These are phyloP conservation scores for Jaculus jaculus DNA, from an alignment of 2,113 vertebrate species.

Conservation along the genomic window DNA sequence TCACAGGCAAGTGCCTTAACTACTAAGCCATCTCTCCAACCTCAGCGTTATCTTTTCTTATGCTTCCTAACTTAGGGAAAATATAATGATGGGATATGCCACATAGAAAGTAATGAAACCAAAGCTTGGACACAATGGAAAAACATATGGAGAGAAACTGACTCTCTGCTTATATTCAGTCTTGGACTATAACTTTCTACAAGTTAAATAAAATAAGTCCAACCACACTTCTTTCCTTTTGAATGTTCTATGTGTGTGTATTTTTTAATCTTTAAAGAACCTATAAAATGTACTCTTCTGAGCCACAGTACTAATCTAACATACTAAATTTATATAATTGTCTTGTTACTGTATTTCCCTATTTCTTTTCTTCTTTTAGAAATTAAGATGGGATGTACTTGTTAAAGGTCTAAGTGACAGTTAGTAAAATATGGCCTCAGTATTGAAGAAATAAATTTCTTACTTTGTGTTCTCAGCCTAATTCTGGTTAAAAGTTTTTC, in stretches of 20 bases:
- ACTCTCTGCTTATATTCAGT: neutral
- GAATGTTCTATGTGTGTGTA: neutral
- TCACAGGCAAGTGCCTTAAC: too few relatives aligned
- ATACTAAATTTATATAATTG: neutral
- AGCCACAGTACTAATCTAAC: neutral
- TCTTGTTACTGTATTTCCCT: neutral
- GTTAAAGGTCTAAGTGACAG: neutral
- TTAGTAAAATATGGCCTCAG: neutral
- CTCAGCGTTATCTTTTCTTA: neutral
- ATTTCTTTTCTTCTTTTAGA: neutral
- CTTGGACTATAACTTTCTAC: fast-evolving
- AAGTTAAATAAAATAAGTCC: neutral
- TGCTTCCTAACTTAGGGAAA: neutral
- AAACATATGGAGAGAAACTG: neutral
- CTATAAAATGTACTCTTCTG: neutral
- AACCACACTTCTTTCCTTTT: neutral
- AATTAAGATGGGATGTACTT: neutral
- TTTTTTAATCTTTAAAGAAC: neutral
- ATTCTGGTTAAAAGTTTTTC: neutral
- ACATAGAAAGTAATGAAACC: neutral
- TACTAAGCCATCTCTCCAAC: too few relatives aligned
- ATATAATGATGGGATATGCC: neutral
- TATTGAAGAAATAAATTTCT: neutral
- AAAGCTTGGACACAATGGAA: neutral
- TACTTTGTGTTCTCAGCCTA: neutral